phyloP scores from a whole-genome alignment of 1,140 invertebrate genomes.

The Heliconius congener region DNA sequence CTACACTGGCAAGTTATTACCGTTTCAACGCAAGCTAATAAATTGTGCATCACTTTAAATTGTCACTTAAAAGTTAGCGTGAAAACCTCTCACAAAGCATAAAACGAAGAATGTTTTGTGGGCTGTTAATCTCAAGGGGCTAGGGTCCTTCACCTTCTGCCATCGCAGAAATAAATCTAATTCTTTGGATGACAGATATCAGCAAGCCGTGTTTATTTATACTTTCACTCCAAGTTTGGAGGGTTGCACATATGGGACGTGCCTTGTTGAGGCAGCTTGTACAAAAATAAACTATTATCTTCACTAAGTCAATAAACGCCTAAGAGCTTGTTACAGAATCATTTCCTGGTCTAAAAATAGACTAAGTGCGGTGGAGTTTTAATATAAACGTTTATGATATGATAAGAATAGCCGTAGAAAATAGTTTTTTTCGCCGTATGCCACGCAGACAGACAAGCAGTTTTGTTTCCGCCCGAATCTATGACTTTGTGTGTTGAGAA shows the following conservation, averaged over 20 bases:
- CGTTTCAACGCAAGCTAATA: slow-evolving; percentile 18
- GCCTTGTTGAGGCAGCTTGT: slow-evolving; percentile 51
- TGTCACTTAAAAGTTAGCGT: slow-evolving; percentile 44
- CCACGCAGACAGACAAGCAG: no score
- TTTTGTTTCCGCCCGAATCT: no score
- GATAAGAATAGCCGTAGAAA: neutral
- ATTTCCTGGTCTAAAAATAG: slow-evolving; percentile 58
- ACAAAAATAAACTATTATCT: slow-evolving; percentile 71
- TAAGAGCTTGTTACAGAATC: slow-evolving; percentile 47
- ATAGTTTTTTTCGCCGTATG: neutral
- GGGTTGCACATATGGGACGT: slow-evolving; percentile 68
- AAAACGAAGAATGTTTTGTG: slow-evolving; percentile 48
- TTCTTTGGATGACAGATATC: slow-evolving; percentile 79
- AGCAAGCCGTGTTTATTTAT: slow-evolving; percentile 80
- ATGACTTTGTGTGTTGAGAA: no score
- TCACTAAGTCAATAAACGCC: slow-evolving; percentile 58
- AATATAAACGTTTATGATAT: neutral
- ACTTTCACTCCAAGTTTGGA: slow-evolving; percentile 65
- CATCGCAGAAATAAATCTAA: slow-evolving; percentile 78
- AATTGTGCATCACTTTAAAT: slow-evolving; percentile 40
- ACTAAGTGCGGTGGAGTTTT: slow-evolving; percentile 20
- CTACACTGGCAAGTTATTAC: neutral
- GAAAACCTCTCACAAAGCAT: slow-evolving; percentile 55
- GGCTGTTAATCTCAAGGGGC: slow-evolving; percentile 50
- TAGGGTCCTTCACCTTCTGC: slow-evolving; percentile 75